Base-by-base conservation (phyloP, 2,113 vertebrate genomes). In the Entomyzon cyanotis region DNA sequence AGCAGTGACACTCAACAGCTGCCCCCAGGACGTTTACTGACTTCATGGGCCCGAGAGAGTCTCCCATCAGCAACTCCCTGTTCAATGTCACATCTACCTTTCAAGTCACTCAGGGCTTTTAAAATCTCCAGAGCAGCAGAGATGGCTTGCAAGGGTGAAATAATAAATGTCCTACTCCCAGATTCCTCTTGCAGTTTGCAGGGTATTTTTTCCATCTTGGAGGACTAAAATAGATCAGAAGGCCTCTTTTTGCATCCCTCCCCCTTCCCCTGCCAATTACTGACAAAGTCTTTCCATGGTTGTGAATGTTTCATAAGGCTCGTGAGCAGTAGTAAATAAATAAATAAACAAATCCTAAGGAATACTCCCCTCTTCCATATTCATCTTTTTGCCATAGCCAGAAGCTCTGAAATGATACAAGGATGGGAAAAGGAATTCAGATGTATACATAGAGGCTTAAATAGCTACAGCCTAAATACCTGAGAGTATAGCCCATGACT, bases 1-100 rank as follows among this genome's bases (percentile, higher is more conserved):
- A 90, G 58, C 83, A 55, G 63, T 62, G 93, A 87, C 86, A 71
- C 60, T 31, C 15, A 91, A 4, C 93, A 96, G 80, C 94, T 79
- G 73, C 58, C 69, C 67, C 39, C 73, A 49, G 33, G 59, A n/a
- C 12, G 2, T 55, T 31, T 10, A 4, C 62, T 81, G 24, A 19
- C 62, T 76, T 37, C 22, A 0, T 18, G 20, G 76, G 56, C 58
- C 76, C 46, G 27, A 2, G 31, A 78, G 49, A 60, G 70, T 24
- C 30, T 87, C 35, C 81, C 52, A 17, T 37, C 62, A 16, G 2
- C 3, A 10, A 0, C 27, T 71, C 56, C 56, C 93, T 95, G 94
- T 74, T 69, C 81, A 82, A 3, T 84, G 46, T 82, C 84, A 76
- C 84, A 64, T 46, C 86, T 88, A 65, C 84, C 84, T 85, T 60